Evolutionary conservation across 2,113 vertebrate species (phyloP).

Genomic region (Todiramphus saurophagus): DNA sequence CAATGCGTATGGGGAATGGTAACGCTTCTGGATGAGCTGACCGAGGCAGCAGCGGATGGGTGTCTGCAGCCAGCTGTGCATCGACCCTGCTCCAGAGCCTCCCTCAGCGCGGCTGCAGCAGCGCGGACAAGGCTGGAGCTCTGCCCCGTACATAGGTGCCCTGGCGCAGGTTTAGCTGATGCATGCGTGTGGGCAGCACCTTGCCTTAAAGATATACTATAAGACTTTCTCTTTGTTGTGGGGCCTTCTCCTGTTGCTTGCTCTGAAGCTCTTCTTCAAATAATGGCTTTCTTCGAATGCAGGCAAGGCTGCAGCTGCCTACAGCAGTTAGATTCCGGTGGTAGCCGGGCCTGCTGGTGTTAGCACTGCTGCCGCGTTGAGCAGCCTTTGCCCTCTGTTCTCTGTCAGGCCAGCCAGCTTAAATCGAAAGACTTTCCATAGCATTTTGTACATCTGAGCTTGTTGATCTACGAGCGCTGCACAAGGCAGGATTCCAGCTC

Average conservation of each 20-base stretch:
- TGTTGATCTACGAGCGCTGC: not conserved
- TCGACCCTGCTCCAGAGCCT: not conserved
- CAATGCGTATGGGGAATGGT: not conserved
- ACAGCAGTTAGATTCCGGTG: not conserved
- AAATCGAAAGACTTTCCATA: not conserved
- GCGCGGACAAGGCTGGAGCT: rapidly evolving
- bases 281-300: not conserved
- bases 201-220: not conserved
- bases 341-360: not conserved
- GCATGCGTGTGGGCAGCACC: rapidly evolving
- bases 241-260: not conserved
- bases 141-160: not conserved
- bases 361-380: not conserved
- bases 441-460: not conserved
- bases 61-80: not conserved
- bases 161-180: rapidly evolving
- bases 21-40: not conserved
- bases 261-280: not conserved
- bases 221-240: not conserved
- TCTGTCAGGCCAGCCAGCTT: not conserved
- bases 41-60: rapidly evolving
- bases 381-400: not conserved
- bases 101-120: not conserved
- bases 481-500: not conserved
- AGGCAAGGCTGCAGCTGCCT: not conserved